A percentile compares a stretch with the other conserved stretches of the same genome.
phyloP scores from a whole-genome alignment of 2,797 vertebrate species.

The Hydrophis major region DNA sequence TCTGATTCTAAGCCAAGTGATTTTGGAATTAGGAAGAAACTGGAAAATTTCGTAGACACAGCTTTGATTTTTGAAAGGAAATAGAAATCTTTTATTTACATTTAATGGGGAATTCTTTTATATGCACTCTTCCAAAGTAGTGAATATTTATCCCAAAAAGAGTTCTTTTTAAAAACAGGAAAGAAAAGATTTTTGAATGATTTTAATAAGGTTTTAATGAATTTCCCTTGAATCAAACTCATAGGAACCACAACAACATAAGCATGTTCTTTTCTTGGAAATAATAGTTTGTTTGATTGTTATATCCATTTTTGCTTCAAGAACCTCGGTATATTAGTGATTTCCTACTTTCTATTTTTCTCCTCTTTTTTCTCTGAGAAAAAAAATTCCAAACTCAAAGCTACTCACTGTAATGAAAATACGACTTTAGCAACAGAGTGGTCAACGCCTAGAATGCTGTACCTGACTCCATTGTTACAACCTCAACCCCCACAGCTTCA shows the following conservation, averaged over 20 bases:
- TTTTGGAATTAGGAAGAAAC: constrained; percentile 1
- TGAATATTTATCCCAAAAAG: not conserved
- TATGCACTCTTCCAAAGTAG: not conserved
- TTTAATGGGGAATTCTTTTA: not conserved
- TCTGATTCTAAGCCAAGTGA: constrained; percentile 21
- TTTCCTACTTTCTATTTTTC: not conserved
- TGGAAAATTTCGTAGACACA: constrained; percentile 9
- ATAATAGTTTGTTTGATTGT: not conserved
- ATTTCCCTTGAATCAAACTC: not conserved
- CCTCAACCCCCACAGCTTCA: too few species aligned
- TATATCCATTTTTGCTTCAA: not conserved
- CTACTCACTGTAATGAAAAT: not conserved
- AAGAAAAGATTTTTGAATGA: not conserved
- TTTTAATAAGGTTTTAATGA: not conserved
- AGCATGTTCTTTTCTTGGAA: not conserved
- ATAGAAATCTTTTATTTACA: not conserved
- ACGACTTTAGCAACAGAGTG: too few species aligned
- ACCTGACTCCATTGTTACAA: too few species aligned
- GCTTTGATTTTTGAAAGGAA: constrained; percentile 25
- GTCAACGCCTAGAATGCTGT: too few species aligned
- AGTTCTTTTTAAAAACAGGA: not conserved
- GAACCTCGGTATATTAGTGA: not conserved
- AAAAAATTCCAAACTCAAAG: not conserved
- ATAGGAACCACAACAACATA: not conserved
- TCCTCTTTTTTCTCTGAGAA: not conserved